phyloP scores from a whole-genome alignment of 2,888 invertebrate species.

The Coleophora deauratella region DNA sequence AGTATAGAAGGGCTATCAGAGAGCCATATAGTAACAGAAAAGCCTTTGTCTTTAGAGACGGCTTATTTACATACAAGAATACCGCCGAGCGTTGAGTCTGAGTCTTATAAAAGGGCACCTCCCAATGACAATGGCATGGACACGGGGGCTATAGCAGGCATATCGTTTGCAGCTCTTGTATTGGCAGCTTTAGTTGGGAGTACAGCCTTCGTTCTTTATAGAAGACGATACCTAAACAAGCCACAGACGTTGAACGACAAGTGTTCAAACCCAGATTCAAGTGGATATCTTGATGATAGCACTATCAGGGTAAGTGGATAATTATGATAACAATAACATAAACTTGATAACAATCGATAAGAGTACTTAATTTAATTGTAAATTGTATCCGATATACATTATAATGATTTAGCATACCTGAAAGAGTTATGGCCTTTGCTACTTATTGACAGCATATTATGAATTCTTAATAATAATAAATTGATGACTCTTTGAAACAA shows the following conservation, averaged over 20 bases:
- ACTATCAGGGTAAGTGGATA: constrained; percentile 82
- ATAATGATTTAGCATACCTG: no score
- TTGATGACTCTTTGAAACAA: no score
- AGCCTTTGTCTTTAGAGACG: constrained; percentile 59
- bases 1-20: constrained; percentile 42
- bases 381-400: no score
- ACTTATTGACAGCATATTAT: no score
- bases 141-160: constrained; percentile 78
- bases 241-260: constrained; percentile 88
- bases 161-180: constrained; percentile 79
- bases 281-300: constrained; percentile 90
- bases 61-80: constrained; percentile 56
- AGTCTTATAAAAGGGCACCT: constrained; percentile 51
- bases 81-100: constrained; percentile 44
- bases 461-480: no score
- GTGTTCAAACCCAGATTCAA: constrained; percentile 89
- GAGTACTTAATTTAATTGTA: no score
- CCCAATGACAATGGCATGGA: constrained; percentile 64
- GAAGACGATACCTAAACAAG: constrained; percentile 83
- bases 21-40: constrained; percentile 60
- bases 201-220: constrained; percentile 79
- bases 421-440: no score
- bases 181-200: constrained; percentile 78
- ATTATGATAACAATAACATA: no score
- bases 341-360: no score